Conservation (phyloP, 2,113 vertebrate species). For the Ellobius talpinus region DNA sequence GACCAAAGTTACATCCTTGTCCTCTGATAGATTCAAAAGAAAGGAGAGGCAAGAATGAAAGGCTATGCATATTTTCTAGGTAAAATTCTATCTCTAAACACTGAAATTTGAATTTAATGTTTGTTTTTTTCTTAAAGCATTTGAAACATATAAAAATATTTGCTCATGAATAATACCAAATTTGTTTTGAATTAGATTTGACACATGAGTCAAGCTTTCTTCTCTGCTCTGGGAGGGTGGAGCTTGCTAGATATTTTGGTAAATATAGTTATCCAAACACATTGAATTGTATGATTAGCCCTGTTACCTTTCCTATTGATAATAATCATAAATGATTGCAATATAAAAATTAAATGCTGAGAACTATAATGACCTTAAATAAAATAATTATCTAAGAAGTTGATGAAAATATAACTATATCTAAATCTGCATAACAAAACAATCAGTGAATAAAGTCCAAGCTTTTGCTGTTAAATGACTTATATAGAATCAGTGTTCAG, state of each 20-base stretch:
- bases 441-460: not conserved
- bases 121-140: not conserved
- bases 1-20: not conserved
- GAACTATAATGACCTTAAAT: not conserved
- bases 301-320: not conserved
- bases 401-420: not conserved
- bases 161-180: not conserved
- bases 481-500: not conserved
- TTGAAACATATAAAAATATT: not conserved
- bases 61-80: rapidly evolving
- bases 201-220: not conserved
- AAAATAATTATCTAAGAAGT: not conserved
- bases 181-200: not conserved
- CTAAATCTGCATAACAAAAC: not conserved
- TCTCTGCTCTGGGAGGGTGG: not conserved
- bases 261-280: not conserved
- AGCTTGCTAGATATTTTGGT: not conserved
- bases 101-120: not conserved
- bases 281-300: not conserved
- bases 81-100: not conserved
- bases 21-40: not conserved
- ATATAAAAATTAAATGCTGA: not conserved
- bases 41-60: rapidly evolving
- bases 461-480: not conserved
- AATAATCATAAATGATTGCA: not conserved